Evolutionary conservation across 2,797 vertebrate species (phyloP).

Genomic region (Geotrypetes seraphini): DNA sequence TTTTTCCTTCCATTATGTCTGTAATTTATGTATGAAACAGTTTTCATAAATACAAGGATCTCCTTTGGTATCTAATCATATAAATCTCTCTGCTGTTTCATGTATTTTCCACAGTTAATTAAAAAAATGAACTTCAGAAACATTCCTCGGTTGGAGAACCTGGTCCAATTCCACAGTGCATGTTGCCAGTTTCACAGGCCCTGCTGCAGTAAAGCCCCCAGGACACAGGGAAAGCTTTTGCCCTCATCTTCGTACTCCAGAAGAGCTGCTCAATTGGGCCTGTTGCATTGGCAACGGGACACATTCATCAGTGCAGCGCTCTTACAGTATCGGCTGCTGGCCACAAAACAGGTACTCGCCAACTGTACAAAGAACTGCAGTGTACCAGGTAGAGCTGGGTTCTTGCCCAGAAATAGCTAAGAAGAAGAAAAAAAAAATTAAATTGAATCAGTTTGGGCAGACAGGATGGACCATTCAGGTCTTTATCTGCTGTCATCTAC

Average conservation of each 20-base stretch:
- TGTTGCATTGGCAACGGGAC: constrained; percentile 16
- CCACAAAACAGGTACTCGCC: constrained; percentile 59
- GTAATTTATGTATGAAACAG: no score
- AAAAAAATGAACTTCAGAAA: constrained; percentile 42
- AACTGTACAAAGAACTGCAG: no score
- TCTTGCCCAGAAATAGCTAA: no score
- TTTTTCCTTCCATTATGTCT: background rate
- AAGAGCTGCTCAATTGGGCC: background rate
- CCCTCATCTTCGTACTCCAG: background rate
- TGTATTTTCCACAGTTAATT: constrained; percentile 19
- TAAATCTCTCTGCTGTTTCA: constrained; percentile 1
- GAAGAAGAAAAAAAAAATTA: no score
- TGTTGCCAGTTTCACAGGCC: constrained; percentile 25
- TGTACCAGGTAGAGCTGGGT: constrained; percentile 1
- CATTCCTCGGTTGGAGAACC: constrained; percentile 37
- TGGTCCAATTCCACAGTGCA: constrained; percentile 25
- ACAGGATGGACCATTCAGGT: no score
- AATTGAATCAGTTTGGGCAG: no score
- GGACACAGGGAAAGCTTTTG: constrained; percentile 26
- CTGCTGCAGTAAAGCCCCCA: constrained; percentile 9
- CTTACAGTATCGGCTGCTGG: constrained; percentile 32
- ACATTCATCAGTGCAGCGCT: background rate
- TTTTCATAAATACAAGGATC: no score
- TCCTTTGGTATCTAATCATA: no score
- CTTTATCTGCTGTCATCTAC: no score